A percentile compares a stretch with the other conserved stretches of the same genome.
Conservation (phyloP, 2,797 vertebrate genomes). For the Benthosema pterotum region DNA sequence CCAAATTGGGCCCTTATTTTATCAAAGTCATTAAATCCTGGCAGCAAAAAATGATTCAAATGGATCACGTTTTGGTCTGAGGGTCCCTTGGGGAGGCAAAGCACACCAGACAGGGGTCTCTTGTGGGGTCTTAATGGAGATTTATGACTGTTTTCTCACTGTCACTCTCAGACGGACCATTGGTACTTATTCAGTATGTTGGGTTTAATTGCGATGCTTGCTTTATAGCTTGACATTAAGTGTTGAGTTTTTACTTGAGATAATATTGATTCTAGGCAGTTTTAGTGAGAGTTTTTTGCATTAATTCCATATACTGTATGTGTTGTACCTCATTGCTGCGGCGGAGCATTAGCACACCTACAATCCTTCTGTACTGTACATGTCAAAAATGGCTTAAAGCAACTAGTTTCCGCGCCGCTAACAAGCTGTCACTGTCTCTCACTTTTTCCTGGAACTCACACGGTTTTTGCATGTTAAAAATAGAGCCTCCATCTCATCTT, state of each 20-base stretch:
- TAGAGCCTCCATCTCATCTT: conserved; percentile 58
- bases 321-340: conserved; percentile 4
- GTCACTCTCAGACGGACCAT: neutral
- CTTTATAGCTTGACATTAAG: no score
- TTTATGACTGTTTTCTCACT: conserved; percentile 2
- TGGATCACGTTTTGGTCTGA: neutral
- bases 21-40: no score
- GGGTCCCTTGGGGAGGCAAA: neutral
- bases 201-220: no score
- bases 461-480: conserved; percentile 55
- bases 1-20: neutral
- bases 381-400: conserved; percentile 18
- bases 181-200: neutral
- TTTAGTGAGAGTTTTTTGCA: conserved; percentile 8
- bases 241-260: no score
- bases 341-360: conserved; percentile 16
- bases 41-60: conserved; percentile 10
- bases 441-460: conserved; percentile 35
- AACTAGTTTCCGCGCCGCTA: conserved; percentile 16
- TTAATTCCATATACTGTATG: no score
- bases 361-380: conserved; percentile 2
- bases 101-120: neutral
- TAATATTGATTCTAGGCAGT: no score
- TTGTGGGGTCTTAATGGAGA: conserved; percentile 15
- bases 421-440: conserved; percentile 28